A percentile compares a stretch with the other conserved stretches of the same genome.
Conservation (phyloP, 1,140 invertebrate species). For the Papilio machaon region DNA sequence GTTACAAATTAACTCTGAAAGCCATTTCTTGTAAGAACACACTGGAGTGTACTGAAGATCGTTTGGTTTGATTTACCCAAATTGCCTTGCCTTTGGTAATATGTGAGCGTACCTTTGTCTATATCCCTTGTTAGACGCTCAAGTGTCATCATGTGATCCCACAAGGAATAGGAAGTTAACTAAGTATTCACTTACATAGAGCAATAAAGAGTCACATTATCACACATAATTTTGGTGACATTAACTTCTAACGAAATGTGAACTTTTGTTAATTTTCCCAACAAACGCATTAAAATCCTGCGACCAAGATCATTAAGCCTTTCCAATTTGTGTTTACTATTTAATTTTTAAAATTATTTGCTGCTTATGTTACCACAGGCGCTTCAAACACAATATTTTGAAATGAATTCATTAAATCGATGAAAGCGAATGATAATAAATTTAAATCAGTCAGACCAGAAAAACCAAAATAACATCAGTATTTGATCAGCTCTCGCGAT, state of each 20-base stretch:
- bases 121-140: conserved; percentile 14
- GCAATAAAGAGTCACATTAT: neutral
- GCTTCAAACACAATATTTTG: neutral
- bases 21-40: conserved; percentile 31
- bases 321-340: neutral
- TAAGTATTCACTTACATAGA: neutral
- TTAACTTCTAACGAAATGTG: neutral
- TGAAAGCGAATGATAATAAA: neutral
- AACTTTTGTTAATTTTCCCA: neutral
- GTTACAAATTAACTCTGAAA: conserved; percentile 35
- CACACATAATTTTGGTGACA: neutral
- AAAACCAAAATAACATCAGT: neutral
- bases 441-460: neutral
- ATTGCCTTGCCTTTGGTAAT: conserved; percentile 24
- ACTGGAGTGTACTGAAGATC: conserved; percentile 37
- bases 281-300: neutral
- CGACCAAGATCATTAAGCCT: neutral
- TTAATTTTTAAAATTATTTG: neutral
- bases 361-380: neutral
- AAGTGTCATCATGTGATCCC: conserved; percentile 26
- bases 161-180: conserved; percentile 7
- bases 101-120: conserved; percentile 22
- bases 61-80: conserved; percentile 35
- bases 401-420: neutral
- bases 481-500: neutral